These are phyloP conservation scores for Lampris megalopsis DNA, from an alignment of 2,113 vertebrate genomes.

Conservation along the genomic window DNA sequence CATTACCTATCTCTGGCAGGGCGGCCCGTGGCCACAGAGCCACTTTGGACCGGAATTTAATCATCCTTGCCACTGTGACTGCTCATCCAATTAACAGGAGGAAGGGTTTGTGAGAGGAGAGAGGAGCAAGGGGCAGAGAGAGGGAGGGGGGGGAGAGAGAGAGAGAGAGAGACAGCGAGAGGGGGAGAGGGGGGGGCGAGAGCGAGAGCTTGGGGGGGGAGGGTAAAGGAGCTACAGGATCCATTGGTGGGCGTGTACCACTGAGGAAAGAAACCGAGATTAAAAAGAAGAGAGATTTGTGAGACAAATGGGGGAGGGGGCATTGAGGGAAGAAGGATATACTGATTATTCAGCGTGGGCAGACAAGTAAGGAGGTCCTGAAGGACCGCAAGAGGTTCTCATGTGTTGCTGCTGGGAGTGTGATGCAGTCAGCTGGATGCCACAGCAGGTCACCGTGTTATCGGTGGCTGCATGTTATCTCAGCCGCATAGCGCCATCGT, in stretches of 20 bases:
- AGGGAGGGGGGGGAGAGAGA: constrained; percentile 13
- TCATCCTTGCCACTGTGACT: constrained; percentile 62
- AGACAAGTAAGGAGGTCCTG: constrained; percentile 8
- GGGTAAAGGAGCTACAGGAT: constrained; percentile 33
- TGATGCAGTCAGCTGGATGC: constrained; percentile 22
- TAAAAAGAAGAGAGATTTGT: not conserved
- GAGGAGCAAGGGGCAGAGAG: constrained; percentile 7
- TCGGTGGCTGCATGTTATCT: not conserved
- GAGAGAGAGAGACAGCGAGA: constrained; percentile 11
- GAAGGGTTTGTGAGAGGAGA: constrained; percentile 36
- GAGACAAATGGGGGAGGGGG: constrained; percentile 15
- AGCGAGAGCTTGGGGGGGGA: not conserved
- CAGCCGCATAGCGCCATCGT: constrained; percentile 19
- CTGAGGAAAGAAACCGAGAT: not conserved
- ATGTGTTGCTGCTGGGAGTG: not conserved
- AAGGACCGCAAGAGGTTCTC: not conserved
- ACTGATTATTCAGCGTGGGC: not conserved
- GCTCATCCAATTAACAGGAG: constrained; percentile 72
- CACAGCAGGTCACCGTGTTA: not conserved
- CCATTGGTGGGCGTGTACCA: constrained; percentile 25
- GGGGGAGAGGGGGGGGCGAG: not conserved
- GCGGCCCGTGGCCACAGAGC: constrained; percentile 19
- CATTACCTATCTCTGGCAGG: constrained; percentile 23
- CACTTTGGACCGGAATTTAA: constrained; percentile 53
- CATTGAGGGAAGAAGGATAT: constrained; percentile 23